phyloP scores from a whole-genome alignment of 2,113 vertebrate species.

The Shinisaurus crocodilurus region DNA sequence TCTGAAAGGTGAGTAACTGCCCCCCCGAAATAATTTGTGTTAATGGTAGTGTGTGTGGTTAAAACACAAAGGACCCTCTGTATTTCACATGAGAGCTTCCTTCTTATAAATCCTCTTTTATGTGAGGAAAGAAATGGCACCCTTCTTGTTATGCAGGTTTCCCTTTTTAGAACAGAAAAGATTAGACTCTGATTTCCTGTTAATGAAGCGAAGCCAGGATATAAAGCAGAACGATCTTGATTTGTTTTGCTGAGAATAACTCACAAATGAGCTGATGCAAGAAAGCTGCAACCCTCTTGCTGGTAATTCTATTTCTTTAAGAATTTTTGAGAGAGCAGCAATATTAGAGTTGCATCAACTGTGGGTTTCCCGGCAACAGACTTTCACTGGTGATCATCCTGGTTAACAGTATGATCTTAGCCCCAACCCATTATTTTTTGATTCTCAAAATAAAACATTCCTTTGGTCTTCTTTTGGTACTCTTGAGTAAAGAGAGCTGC shows the following conservation, averaged over 20 bases:
- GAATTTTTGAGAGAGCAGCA: constrained; percentile 17
- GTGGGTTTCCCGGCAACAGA: not conserved
- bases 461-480: not conserved
- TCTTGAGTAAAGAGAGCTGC: not conserved
- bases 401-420: too few relatives aligned
- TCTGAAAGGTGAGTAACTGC: not conserved
- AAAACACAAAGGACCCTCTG: constrained; percentile 51
- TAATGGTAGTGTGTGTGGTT: not conserved
- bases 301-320: constrained; percentile 2
- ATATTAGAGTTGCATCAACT: not conserved
- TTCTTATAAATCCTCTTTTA: constrained; percentile 58
- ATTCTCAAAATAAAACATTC: not conserved
- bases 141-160: constrained; percentile 66
- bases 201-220: constrained; percentile 53
- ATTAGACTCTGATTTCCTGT: constrained; percentile 55
- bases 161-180: constrained; percentile 61
- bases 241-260: constrained; percentile 20
- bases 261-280: constrained; percentile 18
- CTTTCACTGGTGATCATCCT: not conserved
- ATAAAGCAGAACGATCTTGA: not conserved
- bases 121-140: constrained; percentile 54
- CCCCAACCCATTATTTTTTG: not conserved
- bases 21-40: not conserved
- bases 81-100: constrained; percentile 45
- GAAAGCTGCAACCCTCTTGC: not conserved